Evolutionary conservation across 2,888 invertebrate genomes (phyloP).

Genomic region (Rhagonycha lutea): DNA sequence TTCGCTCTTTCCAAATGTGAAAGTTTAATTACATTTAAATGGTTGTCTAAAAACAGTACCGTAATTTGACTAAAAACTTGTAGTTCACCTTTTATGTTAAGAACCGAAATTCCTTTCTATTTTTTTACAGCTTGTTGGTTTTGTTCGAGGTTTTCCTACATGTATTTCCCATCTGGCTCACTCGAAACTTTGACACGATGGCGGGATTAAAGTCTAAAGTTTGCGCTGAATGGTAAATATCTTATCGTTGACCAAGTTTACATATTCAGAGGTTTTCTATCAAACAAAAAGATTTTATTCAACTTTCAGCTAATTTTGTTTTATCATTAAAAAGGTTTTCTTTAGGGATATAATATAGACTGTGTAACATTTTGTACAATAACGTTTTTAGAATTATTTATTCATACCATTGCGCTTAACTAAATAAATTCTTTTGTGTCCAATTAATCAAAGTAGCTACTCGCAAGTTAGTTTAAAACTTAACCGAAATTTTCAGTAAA

Average conservation of each 20-base stretch:
- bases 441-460: background rate
- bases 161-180: constrained; percentile 32
- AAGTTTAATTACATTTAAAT: background rate
- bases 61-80: background rate
- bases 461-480: background rate
- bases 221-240: constrained; percentile 29
- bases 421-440: background rate
- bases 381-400: background rate
- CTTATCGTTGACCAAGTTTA: constrained; percentile 29
- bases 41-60: background rate
- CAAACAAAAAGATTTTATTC: constrained; percentile 2
- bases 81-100: background rate
- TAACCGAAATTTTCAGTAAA: background rate
- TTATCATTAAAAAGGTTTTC: background rate
- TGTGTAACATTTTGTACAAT: background rate
- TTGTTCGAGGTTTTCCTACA: constrained; percentile 16
- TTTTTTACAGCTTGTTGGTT: constrained; percentile 1
- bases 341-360: background rate
- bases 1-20: background rate
- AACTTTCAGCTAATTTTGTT: background rate
- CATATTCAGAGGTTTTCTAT: constrained; percentile 24
- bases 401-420: background rate
- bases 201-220: constrained; percentile 23
- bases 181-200: constrained; percentile 25
- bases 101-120: background rate